Base-by-base conservation (phyloP, 2,888 invertebrate genomes). In the Chymomyza caudatula region DNA sequence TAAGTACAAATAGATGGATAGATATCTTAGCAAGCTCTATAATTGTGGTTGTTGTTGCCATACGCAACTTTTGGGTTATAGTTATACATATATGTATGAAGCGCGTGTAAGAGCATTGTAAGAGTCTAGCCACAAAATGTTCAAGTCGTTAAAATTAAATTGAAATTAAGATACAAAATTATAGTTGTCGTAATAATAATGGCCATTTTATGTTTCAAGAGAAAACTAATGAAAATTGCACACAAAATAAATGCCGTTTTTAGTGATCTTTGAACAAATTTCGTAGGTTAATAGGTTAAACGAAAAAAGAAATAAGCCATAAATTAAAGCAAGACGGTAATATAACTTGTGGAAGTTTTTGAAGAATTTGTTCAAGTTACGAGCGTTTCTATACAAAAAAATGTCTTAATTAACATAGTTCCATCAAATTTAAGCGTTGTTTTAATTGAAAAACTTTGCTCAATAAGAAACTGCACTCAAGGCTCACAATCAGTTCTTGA, bases 211-310 rank as follows among this genome's bases (percentile, higher is more conserved):
- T 37, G 29, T 37, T 37, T 15, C 22, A 64, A 42, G 23, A n/a
- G 19, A 17, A 47, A 53, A 59, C 20, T 52, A 47, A 53, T 70
- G 60, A 65, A 72, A 75, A 65, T 76, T 53, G 67, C 71, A 63
- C 73, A 76, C 68, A 67, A 55, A 61, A 69, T 63, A 25, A 25
- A 25, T 25, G 25, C 4, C 6, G 25, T 2, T n/a, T 25, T 25
- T 25, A 25, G 25, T 25, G 5, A 25, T 25, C 25, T 70, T 67
- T 57, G 57, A 51, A 63, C 65, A 69, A 64, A 60, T 64, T 65
- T 59, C 65, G 69, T 23, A 25, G 25, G 25, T 25, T 25, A 25
- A 25, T 25, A 6, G 25, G 25, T 25, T 25, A 25, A 25, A 25
- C 25, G 25, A 25, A 25, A 25, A 23, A 2, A 23, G 2, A 23